Conservation (phyloP, 2,888 invertebrate genomes). For the Fissipunctia ypsillon region DNA sequence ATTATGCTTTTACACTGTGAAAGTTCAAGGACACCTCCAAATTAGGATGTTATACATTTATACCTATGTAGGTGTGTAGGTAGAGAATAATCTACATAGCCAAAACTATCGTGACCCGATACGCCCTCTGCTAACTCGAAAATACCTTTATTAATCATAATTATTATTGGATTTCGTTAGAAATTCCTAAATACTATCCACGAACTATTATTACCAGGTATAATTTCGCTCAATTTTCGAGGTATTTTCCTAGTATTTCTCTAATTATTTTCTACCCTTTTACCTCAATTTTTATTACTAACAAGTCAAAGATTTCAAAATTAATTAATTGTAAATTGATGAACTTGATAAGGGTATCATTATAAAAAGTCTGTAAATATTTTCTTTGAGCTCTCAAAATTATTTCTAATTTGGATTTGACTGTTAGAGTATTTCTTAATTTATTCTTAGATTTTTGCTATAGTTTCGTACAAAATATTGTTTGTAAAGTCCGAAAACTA, state of each 20-base stretch:
- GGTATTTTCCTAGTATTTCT: conserved; percentile 27
- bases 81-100: neutral
- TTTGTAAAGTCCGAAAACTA: conserved; percentile 1
- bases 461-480: neutral
- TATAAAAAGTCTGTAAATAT: neutral
- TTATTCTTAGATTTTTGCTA: neutral
- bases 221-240: conserved; percentile 8
- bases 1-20: neutral
- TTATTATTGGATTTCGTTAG: neutral
- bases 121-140: neutral
- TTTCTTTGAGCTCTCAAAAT: neutral
- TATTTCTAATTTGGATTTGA: conserved; percentile 6
- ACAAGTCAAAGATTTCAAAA: conserved; percentile 32
- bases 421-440: conserved; percentile 8
- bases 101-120: neutral
- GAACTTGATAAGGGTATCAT: conserved; percentile 14
- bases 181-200: conserved; percentile 14
- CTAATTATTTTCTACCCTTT: neutral
- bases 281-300: conserved; percentile 29
- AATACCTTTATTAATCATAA: neutral
- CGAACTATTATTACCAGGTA: conserved; percentile 5
- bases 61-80: neutral
- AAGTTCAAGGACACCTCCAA: conserved; percentile 10
- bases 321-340: conserved; percentile 30
- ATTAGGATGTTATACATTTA: neutral